These are phyloP conservation scores for Phlogophora meticulosa DNA, from an alignment of 2,888 invertebrate genomes.

Conservation along the genomic window DNA sequence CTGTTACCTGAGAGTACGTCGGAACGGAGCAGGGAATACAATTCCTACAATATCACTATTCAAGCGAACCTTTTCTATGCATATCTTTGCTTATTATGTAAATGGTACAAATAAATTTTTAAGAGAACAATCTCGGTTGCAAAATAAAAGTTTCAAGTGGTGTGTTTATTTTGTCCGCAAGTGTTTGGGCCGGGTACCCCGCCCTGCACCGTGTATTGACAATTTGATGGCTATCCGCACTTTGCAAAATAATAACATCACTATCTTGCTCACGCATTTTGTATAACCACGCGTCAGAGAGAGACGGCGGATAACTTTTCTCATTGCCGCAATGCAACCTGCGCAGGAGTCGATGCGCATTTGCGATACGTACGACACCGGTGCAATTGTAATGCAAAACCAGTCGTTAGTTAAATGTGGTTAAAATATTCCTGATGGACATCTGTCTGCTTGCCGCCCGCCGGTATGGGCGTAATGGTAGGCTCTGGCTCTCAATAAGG, in stretches of 20 bases:
- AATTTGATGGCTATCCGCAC: slow-evolving; percentile 73
- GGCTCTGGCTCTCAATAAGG: slow-evolving; percentile 21
- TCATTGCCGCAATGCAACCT: slow-evolving; percentile 69
- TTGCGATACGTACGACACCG: slow-evolving; percentile 67
- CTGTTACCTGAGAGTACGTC: slow-evolving; percentile 23
- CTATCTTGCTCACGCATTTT: slow-evolving; percentile 58
- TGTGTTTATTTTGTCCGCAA: slow-evolving; percentile 44
- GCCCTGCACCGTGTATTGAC: slow-evolving; percentile 72
- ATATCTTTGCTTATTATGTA: slow-evolving; percentile 48
- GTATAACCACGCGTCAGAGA: slow-evolving; percentile 14
- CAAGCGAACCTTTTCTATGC: slow-evolving; percentile 33
- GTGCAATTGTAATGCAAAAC: slow-evolving; percentile 70
- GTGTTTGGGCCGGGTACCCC: slow-evolving; percentile 52
- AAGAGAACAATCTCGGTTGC: slow-evolving; percentile 37
- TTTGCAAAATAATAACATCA: slow-evolving; percentile 70
- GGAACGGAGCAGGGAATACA: slow-evolving; percentile 13
- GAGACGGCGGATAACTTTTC: slow-evolving; percentile 58
- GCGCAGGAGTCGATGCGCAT: slow-evolving; percentile 72
- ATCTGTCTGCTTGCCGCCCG: slow-evolving; percentile 63
- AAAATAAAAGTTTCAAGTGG: slow-evolving; percentile 10
- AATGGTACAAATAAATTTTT: slow-evolving; percentile 50
- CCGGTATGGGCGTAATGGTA: slow-evolving; percentile 52
- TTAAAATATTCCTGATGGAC: slow-evolving; percentile 74
- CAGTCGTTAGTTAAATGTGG: slow-evolving; percentile 72
- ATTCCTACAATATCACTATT: slow-evolving; percentile 42